phyloP scores from a whole-genome alignment of 53 echinoderm and acorn worm species.

The Antedon mediterranea region DNA sequence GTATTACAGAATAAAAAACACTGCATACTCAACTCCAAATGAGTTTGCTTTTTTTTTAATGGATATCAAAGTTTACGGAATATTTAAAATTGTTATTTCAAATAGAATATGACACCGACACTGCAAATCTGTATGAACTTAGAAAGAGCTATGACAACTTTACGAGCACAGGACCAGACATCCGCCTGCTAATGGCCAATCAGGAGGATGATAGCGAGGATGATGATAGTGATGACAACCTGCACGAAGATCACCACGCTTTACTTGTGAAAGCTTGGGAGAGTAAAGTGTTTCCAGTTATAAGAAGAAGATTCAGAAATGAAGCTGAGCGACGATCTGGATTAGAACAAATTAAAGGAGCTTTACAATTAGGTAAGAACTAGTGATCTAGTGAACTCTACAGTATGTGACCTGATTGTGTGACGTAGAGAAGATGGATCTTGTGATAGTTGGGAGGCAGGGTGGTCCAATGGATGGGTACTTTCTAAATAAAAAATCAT shows the following conservation, averaged over 20 bases:
- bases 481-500: no score
- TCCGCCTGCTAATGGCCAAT: slow-evolving; percentile 28
- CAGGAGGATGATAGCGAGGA: slow-evolving; percentile 42
- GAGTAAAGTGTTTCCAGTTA: slow-evolving; percentile 75
- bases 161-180: slow-evolving; percentile 52
- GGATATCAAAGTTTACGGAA: no score
- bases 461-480: no score
- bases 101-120: slow-evolving; percentile 58
- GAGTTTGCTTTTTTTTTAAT: no score
- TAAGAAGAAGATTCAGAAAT: slow-evolving; percentile 59
- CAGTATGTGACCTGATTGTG: no score
- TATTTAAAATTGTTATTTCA: not conserved
- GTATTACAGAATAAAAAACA: no score
- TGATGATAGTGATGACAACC: slow-evolving; percentile 51
- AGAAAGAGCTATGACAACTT: slow-evolving; percentile 53
- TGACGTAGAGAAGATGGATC: no score
- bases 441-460: no score
- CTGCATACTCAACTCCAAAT: no score
- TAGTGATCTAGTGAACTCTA: no score
- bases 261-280: slow-evolving; percentile 81
- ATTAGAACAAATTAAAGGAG: slow-evolving; percentile 79
- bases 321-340: slow-evolving; percentile 77
- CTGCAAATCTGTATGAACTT: slow-evolving; percentile 47
- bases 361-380: slow-evolving; percentile 52
- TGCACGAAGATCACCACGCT: slow-evolving; percentile 67